Conservation (phyloP, 2,797 vertebrate genomes). For the Anas capensis region DNA sequence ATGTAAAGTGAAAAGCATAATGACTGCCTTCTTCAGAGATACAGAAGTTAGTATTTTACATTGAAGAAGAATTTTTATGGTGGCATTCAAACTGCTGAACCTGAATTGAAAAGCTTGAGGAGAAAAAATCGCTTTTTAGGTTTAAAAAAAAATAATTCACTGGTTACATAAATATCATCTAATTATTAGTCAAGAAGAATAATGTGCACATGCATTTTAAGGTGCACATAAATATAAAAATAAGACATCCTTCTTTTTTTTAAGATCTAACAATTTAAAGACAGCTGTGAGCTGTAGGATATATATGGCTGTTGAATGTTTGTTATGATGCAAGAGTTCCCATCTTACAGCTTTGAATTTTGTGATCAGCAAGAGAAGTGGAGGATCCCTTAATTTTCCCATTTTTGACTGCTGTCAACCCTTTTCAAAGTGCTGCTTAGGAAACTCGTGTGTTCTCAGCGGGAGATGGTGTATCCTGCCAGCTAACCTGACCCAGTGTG, state of each 20-base stretch:
- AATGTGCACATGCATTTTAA: neutral
- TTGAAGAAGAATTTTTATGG: neutral
- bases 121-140: neutral
- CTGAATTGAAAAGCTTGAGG: neutral
- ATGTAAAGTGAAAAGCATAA: neutral
- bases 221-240: neutral
- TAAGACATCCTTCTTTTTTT: too few relatives aligned
- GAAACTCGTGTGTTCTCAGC: neutral
- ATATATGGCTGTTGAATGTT: neutral
- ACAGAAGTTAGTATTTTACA: accelerated
- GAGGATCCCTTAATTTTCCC: neutral
- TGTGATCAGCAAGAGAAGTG: neutral
- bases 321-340: neutral
- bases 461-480: neutral
- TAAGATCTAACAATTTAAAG: neutral
- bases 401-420: neutral
- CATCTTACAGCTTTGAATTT: neutral
- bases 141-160: neutral
- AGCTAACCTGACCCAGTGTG: neutral
- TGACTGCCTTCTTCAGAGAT: neutral
- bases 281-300: neutral
- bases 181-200: neutral
- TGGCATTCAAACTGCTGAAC: neutral
- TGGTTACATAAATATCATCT: neutral
- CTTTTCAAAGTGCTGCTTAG: neutral